Conservation (phyloP, 2,113 vertebrate species). For the Ardeotis arabs region DNA sequence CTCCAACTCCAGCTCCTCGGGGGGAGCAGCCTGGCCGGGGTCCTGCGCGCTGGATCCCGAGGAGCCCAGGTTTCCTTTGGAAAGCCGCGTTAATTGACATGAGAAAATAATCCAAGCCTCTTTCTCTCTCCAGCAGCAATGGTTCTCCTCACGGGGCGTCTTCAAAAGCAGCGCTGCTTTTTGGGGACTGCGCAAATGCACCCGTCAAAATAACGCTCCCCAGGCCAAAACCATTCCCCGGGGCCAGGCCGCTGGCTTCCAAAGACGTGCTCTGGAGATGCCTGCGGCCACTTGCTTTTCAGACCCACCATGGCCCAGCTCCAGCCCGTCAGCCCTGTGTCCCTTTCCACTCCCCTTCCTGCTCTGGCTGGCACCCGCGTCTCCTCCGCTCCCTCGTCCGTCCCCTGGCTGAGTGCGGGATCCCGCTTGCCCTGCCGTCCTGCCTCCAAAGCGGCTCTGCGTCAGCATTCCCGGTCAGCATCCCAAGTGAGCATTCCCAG, state of each 20-base stretch:
- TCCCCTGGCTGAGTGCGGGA: fast-evolving
- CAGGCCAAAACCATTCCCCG: background rate
- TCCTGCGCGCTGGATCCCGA: conserved; percentile 10
- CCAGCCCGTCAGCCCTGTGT: background rate
- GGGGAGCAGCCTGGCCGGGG: background rate
- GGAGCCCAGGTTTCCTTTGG: conserved; percentile 46
- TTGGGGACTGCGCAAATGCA: background rate
- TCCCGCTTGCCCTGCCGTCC: background rate
- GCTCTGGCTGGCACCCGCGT: background rate
- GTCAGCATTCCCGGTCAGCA: background rate
- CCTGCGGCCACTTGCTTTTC: background rate
- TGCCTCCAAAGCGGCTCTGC: fast-evolving
- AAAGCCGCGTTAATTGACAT: conserved; percentile 44
- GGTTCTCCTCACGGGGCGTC: background rate
- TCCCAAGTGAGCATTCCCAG: background rate
- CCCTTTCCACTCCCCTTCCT: background rate
- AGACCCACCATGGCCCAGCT: background rate
- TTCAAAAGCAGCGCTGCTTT: background rate
- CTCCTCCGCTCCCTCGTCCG: fast-evolving
- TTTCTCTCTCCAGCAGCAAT: conserved; percentile 26
- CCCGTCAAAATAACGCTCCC: background rate
- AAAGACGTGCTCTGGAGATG: conserved; percentile 1
- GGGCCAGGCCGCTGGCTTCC: conserved; percentile 1
- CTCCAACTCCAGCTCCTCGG: background rate
- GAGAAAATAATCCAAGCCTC: conserved; percentile 54